phyloP scores from a whole-genome alignment of 2,113 vertebrate species.

The Pollimyrus isidori region DNA sequence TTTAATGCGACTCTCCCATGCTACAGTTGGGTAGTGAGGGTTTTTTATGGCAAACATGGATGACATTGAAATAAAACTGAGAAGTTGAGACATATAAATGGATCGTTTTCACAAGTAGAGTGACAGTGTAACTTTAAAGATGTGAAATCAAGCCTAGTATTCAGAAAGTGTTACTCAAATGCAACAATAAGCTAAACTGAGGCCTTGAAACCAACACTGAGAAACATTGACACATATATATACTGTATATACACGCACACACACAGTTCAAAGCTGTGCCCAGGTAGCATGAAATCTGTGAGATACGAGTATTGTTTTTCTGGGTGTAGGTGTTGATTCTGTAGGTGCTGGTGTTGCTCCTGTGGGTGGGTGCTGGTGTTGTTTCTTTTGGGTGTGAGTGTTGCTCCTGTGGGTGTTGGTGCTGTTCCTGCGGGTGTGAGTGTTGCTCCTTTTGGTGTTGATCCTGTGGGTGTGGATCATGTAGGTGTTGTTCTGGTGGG shows the following conservation, averaged over 20 bases:
- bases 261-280: background rate
- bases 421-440: background rate
- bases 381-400: background rate
- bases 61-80: background rate
- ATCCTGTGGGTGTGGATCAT: background rate
- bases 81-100: background rate
- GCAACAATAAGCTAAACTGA: background rate
- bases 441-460: background rate
- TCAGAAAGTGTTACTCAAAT: background rate
- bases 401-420: background rate
- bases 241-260: background rate
- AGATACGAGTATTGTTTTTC: background rate
- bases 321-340: background rate
- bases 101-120: background rate
- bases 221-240: background rate
- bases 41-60: background rate
- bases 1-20: background rate
- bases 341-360: background rate
- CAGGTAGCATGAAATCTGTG: background rate
- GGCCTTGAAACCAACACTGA: background rate
- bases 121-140: background rate
- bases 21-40: background rate
- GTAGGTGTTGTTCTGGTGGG: background rate
- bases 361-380: background rate
- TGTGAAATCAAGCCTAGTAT: background rate